Evolutionary conservation across 2,797 vertebrate species (phyloP), one percentile per base, ranked within the genome.

Genomic region (Serranus cabrilla): DNA sequence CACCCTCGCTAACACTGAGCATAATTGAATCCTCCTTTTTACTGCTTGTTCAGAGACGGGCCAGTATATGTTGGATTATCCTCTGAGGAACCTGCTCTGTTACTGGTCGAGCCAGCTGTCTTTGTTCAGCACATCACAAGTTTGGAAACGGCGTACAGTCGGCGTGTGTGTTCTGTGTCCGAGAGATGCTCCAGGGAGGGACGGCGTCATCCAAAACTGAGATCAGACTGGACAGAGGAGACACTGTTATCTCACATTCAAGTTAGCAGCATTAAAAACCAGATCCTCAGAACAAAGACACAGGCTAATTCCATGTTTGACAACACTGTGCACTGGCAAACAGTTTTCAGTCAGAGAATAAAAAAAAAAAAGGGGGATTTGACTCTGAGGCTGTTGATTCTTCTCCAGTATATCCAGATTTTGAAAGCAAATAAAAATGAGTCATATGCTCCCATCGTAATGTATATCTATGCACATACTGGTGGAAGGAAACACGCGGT

Each of bases 21-120:
- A 68, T 78, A 86, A 89, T 83, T 87, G 54, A 85, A 89, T 88
- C 76, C 57, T 76, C 62, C 69, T 47, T 56, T 71, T 86, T 87
- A 87, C 84, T 79, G 78, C 72, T 23, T 81, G 71, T 82, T 87
- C 76, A 88, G 71, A 78, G 56, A 66, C 51, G 34, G 65, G 79
- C 72, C 82, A 57, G 40, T 85, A 71, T 70, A 66, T 73, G 37
- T 61, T 88, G 81, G 81, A 86, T 82, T 69, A 67, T 56, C 71
- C 74, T 90, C 83, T 64, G 62, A 83, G 65, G 75, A 83, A 74
- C 59, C 61, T 56, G 64, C 58, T 66, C 74, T 76, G 69, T 65
- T 74, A 51, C 47, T 57, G 14, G 2, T 72, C 1, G 2, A 71
- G 56, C 37, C 42, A 58, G 20, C 61, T 86, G 71, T 75, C 73